Base-by-base conservation (phyloP, 92 coral and sea anemone species). In the Desmophyllum pertusum region DNA sequence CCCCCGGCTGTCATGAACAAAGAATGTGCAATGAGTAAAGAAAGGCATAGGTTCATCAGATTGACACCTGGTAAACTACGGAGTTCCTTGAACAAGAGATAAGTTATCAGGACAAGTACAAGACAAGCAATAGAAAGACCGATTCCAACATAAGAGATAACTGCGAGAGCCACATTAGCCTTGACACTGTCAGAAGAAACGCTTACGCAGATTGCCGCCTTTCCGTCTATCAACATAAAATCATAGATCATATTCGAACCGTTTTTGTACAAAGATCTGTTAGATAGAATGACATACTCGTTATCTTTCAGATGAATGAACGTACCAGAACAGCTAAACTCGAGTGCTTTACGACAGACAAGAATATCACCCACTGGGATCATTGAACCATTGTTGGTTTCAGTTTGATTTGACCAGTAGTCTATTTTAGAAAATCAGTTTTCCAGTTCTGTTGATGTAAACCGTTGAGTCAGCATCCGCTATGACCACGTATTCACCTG, bases 231-330 rank as follows among this genome's bases (percentile, higher is more conserved):
- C 50, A 40, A 84, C 40, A 62, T 48, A 57, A 84, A 89, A 11
- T 85, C 73, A 13, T 48, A 65, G 53, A 41, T 55, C 63, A 64
- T 76, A 6, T 59, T 38, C 10, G 75, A 25, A 10, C 52, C 67
- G 35, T 85, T 89, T 73, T 84, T 61, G 66, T 70, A 75, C 11
- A 89, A 63, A 35, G 93, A 74, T 41, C 69, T 75, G 77, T 89
- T 89, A 10, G 93, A 48, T 33, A 89, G 57, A 51, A 85, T 48
- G 35, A 52, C 65, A 45, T 81, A 87, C 38, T 90, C 93, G 19
- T 71, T 30, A 36, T 21, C 50, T 3, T 42, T 57, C 43, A 90
- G 62, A 51, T 30, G 40, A 38, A 81, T 80, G 33, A 57, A 82
- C 41, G 31, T 46, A 29, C 75, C 86, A 41, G 90, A 82, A 77